phyloP scores from a whole-genome alignment of 2,888 invertebrate species.

The Leptopterna dolabrata region DNA sequence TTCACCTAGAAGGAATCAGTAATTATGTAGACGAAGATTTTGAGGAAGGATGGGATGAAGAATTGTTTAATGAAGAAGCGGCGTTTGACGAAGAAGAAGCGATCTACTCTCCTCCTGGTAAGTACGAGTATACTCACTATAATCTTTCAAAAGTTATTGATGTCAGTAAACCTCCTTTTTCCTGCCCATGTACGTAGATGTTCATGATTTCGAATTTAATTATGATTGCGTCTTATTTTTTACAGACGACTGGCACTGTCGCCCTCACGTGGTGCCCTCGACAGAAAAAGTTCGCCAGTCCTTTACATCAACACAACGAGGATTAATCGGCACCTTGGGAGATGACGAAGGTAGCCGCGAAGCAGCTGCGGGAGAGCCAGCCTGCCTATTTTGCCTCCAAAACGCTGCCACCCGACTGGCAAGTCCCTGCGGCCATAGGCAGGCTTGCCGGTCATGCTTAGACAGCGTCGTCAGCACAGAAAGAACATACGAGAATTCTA shows the following conservation, averaged over 20 bases:
- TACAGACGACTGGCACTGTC: neutral
- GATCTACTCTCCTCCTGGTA: neutral
- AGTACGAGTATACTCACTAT: no score
- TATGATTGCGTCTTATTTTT: neutral
- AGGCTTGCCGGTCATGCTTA: neutral
- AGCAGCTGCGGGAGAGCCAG: neutral
- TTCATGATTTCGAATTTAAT: neutral
- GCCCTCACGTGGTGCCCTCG: neutral
- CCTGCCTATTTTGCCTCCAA: neutral
- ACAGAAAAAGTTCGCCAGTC: neutral
- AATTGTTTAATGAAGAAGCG: neutral
- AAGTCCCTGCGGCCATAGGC: neutral
- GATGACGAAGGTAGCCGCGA: neutral
- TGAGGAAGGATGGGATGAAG: neutral
- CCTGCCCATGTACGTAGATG: neutral
- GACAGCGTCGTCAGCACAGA: neutral
- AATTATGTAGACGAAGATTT: neutral
- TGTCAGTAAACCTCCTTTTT: neutral
- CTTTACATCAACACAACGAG: neutral
- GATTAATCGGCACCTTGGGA: neutral
- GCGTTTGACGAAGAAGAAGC: neutral
- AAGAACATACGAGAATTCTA: neutral
- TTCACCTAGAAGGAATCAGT: neutral
- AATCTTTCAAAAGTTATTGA: neutral
- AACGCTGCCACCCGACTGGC: neutral